phyloP scores from a whole-genome alignment of 2,113 vertebrate genomes.

The Nerophis lumbriciformis region DNA sequence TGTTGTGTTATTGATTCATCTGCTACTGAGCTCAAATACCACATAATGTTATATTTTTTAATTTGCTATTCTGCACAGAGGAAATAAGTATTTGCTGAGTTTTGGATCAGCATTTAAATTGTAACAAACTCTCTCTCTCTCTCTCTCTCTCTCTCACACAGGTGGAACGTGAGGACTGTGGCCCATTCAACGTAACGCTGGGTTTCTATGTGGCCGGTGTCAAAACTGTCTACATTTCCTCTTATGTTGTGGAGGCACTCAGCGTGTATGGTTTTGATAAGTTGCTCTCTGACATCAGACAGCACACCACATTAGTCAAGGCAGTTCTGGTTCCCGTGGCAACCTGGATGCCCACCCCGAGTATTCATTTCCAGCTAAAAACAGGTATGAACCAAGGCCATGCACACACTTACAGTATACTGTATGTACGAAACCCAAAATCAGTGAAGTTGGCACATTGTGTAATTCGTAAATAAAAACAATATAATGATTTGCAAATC shows the following conservation, averaged over 20 bases:
- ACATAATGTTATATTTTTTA: no score
- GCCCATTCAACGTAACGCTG: slow-evolving; percentile 81
- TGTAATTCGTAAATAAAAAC: no score
- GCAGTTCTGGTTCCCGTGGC: slow-evolving; percentile 79
- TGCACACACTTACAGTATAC: no score
- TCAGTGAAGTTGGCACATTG: no score
- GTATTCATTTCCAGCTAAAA: slow-evolving; percentile 84
- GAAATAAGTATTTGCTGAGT: background rate
- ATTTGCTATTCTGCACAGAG: no score
- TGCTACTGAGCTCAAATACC: no score
- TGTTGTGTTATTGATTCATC: no score
- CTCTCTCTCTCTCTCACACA: slow-evolving; percentile 40
- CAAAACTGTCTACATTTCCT: slow-evolving; percentile 77
- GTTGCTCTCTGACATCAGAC: slow-evolving; percentile 80
- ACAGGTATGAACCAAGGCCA: slow-evolving; percentile 74
- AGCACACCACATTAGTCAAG: slow-evolving; percentile 77
- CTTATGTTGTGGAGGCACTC: slow-evolving; percentile 77
- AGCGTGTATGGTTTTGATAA: slow-evolving; percentile 80
- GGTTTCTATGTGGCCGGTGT: slow-evolving; percentile 83
- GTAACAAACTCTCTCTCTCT: background rate
- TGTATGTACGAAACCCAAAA: no score
- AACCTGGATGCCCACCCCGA: slow-evolving; percentile 76
- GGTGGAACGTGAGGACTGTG: slow-evolving; percentile 81
- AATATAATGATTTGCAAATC: no score
- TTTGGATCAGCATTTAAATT: background rate